A percentile compares a stretch with the other conserved stretches of the same genome.
Conservation (phyloP, 2,113 vertebrate genomes). For the Sorex fumeus region DNA sequence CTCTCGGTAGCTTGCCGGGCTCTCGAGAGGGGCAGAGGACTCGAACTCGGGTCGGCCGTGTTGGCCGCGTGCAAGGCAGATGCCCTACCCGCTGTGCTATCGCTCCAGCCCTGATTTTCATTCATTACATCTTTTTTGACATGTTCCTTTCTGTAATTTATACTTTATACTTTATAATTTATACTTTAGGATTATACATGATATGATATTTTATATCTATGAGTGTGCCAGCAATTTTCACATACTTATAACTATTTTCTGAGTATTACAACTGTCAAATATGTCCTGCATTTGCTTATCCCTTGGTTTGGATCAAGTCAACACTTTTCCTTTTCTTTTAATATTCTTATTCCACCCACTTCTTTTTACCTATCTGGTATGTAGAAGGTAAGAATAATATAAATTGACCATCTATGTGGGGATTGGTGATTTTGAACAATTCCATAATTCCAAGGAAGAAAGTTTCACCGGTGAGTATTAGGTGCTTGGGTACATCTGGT, state of each 20-base stretch:
- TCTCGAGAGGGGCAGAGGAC: too few relatives aligned
- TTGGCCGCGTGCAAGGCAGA: too few relatives aligned
- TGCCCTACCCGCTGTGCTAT: too few relatives aligned
- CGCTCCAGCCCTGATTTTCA: too few relatives aligned
- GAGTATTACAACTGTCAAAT: background rate
- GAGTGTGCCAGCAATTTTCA: background rate
- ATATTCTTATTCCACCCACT: background rate
- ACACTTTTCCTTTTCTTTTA: background rate
- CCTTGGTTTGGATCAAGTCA: background rate
- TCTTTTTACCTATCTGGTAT: background rate
- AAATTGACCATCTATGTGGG: background rate
- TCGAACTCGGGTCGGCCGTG: too few relatives aligned
- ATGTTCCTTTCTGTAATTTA: background rate
- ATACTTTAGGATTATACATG: background rate
- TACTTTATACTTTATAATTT: background rate
- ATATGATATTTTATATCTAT: background rate
- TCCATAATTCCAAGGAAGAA: background rate
- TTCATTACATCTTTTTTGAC: background rate
- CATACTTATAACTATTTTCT: background rate
- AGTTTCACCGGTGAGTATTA: background rate
- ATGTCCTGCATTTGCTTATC: background rate
- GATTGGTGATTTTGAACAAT: background rate
- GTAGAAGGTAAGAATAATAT: too few relatives aligned
- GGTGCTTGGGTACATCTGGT: background rate
- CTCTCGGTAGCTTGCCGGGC: too few relatives aligned